Evolutionary conservation across 2,113 vertebrate genomes (phyloP), one percentile per base, ranked within the genome.

Genomic region (Aplodontia rufa): DNA sequence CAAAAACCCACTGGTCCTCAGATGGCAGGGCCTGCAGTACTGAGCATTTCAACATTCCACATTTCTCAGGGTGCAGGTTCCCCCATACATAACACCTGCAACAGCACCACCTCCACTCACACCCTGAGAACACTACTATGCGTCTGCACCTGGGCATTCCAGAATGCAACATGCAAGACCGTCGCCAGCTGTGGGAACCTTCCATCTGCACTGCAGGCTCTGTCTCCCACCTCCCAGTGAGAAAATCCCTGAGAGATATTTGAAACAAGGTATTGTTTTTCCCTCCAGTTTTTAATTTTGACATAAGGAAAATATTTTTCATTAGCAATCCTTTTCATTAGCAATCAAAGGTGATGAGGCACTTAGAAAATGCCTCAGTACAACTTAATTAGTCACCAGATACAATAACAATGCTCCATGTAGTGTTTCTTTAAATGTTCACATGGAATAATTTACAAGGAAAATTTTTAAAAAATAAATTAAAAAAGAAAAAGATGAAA

Each of bases 401-500:
- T 71, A 40, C 40, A 49, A 49, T 14, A 42, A 75, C 45, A 16
- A 1, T 3, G 40, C 9, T 6, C 72, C 35, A 4, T 10, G 20
- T 75, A 60, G 2, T 28, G 6, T 58, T 28, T 51, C 47, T 51
- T 88, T 3, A 47, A 58, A 35, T 68, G 95, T 95, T 89, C 68
- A 51, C 10, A 4, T 17, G 47, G n/a, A 72, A 68, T 81, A 24
- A 58, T 85, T n/a, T 88, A 20, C 45, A 62, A 75, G 37, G 60
- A 69, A 45, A 51, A 40, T 24, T 60, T 91, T 30, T 28, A 10
- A 30, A 78, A 72, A 24, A n/a, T 20, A 42, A 86, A 93, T 30
- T 35, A 91, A 91, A 35, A 94, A 89, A 90, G 37, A 3, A 93
- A 84, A 91, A 79, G 69, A 60, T 64, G 76, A 53, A 30, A 24